phyloP scores from a whole-genome alignment of 2,888 invertebrate species.

The Pachydiplax longipennis region DNA sequence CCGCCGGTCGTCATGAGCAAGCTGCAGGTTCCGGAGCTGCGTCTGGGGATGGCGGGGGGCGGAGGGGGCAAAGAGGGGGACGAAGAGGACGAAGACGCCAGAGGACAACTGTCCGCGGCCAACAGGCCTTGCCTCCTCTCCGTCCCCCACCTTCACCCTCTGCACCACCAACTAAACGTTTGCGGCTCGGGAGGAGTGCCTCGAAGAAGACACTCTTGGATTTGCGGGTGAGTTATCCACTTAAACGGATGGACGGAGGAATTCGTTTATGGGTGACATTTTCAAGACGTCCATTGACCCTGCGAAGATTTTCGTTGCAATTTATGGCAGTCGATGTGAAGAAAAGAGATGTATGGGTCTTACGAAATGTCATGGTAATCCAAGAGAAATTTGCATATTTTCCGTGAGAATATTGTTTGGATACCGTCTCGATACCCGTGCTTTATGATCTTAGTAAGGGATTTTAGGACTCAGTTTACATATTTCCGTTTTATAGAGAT shows the following conservation, averaged over 20 bases:
- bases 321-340: too few species aligned
- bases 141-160: constrained; percentile 28
- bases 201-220: constrained; percentile 77
- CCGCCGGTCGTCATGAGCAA: constrained; percentile 58
- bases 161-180: constrained; percentile 17
- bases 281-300: neutral
- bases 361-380: too few species aligned
- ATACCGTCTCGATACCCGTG: too few species aligned
- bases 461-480: too few species aligned
- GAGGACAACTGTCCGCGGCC: neutral
- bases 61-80: constrained; percentile 57
- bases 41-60: constrained; percentile 62
- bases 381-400: too few species aligned
- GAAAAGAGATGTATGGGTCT: too few species aligned
- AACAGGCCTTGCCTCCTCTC: constrained; percentile 28
- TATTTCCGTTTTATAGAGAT: too few species aligned
- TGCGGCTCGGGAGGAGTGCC: constrained; percentile 61
- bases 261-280: neutral
- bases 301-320: neutral
- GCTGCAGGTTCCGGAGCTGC: constrained; percentile 73
- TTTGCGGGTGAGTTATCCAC: constrained; percentile 71
- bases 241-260: too few species aligned
- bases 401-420: too few species aligned
- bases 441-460: too few species aligned
- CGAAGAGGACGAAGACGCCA: constrained; percentile 10